These are phyloP conservation scores for Hirtodrosophila trivittata DNA, from an alignment of 2,888 invertebrate genomes.

Conservation along the genomic window DNA sequence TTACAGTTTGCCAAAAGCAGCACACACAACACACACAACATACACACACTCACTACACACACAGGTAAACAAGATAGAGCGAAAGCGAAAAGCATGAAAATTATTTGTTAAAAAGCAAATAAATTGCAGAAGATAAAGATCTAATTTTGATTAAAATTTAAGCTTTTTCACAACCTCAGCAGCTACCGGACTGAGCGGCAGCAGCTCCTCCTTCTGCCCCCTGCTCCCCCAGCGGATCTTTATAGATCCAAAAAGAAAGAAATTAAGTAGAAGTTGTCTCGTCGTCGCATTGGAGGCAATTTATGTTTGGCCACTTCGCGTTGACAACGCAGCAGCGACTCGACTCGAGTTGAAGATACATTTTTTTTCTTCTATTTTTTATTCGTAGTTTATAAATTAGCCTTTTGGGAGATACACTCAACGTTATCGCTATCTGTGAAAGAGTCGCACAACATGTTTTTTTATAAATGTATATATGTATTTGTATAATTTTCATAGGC, in stretches of 20 bases:
- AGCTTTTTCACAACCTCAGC: conserved; percentile 77
- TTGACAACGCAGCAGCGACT: conserved; percentile 45
- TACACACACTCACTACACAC: conserved; percentile 7
- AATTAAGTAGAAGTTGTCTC: neutral
- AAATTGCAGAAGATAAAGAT: conserved; percentile 76
- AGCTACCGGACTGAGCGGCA: conserved; percentile 62
- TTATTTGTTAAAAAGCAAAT: conserved; percentile 75
- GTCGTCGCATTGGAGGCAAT: conserved; percentile 62
- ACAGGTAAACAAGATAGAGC: conserved; percentile 41
- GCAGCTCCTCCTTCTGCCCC: neutral
- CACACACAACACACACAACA: conserved; percentile 9
- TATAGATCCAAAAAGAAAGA: no score
- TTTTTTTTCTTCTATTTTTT: conserved; percentile 2
- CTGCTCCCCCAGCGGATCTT: no score
- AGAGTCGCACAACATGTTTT: conserved; percentile 62
- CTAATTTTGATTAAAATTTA: conserved; percentile 80
- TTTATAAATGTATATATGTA: conserved; percentile 17
- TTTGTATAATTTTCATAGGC: conserved; percentile 51
- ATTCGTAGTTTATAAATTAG: conserved; percentile 68
- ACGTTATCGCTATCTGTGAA: conserved; percentile 55
- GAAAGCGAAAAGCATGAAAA: conserved; percentile 60
- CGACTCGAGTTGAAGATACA: neutral
- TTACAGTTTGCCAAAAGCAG: conserved; percentile 56
- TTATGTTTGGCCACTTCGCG: conserved; percentile 66
- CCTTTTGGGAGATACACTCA: conserved; percentile 36